Base-by-base conservation (phyloP, 2,797 vertebrate species). In the Chelonia mydas region DNA sequence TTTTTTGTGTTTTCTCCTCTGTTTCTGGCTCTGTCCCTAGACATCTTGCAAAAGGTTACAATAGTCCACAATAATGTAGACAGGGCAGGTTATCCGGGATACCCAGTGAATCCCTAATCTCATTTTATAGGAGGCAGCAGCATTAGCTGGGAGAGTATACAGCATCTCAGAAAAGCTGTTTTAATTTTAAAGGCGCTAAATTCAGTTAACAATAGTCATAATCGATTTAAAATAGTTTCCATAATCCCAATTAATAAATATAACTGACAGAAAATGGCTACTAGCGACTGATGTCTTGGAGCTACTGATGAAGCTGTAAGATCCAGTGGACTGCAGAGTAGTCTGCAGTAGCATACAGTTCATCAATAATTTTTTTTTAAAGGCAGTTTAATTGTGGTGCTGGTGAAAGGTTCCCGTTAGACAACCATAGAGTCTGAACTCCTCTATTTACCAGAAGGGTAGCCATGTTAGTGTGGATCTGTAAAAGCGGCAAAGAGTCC, bases 291-390 rank as follows among this genome's bases (percentile, higher is more conserved):
- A 53, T 37, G 25, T 88, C 86, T 59, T 82, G 80, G 84, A 92
- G 49, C 2, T 49, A 50, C 31, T 1, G 1, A 41, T 87, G 86
- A 87, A 87, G 53, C 61, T 76, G 41, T 41, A 76, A 76, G 37
- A 45, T 76, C 23, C 9, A 23, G 49, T 27, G 59, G 80, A n/a
- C 87, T 87, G 45, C 57, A 53, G 65, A 90, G 87, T 49, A 81
- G 68, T 81, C 68, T 90, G 49, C 45, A 85, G 28, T 54, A 95
- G 89, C 89, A 90, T 25, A 57, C 31, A 89, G 31, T 47, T 84
- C 74, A 83, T 37, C 0, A 2, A 10, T 17, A 68, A 27, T 41
- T 49, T 19, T 68, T 68, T 68, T 19, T 19, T 16, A 45, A 72
- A 90, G 82, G 23, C 53, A 33, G 2, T 57, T 15, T 37, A 76